Conservation (phyloP, 2,888 invertebrate species). For the Melanotus villosus region DNA sequence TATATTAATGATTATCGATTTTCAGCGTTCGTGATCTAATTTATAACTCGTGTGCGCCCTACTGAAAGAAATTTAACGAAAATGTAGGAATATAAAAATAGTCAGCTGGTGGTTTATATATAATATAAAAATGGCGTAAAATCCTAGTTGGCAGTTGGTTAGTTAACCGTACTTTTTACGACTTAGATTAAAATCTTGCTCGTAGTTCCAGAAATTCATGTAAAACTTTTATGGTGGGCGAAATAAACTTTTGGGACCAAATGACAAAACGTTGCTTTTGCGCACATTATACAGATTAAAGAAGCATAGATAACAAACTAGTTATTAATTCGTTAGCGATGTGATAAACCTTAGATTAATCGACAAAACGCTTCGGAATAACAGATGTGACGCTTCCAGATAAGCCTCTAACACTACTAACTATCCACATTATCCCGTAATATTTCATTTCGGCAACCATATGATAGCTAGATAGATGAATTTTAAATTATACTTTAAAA, state of each 20-base stretch:
- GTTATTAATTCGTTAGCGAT: no score
- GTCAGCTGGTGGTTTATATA: conserved; percentile 17
- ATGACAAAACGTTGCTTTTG: neutral
- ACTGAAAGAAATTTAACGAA: neutral
- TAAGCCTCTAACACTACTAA: no score
- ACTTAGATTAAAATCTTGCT: conserved; percentile 17
- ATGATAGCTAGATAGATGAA: no score
- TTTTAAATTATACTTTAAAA: no score
- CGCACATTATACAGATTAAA: no score
- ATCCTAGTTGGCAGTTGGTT: neutral
- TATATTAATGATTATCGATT: neutral
- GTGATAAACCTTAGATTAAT: no score
- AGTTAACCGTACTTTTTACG: conserved; percentile 25
- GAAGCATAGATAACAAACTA: no score
- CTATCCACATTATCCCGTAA: no score
- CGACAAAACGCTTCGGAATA: no score
- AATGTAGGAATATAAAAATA: conserved; percentile 8
- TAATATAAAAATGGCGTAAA: conserved; percentile 14
- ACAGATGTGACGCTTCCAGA: no score
- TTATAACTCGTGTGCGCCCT: neutral
- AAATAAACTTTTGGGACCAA: neutral
- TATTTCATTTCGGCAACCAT: no score
- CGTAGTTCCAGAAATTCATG: conserved; percentile 1
- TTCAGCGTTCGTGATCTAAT: neutral
- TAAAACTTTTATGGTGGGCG: neutral